Conservation (phyloP, 2,888 invertebrate species). For the Stenodema calcarata region DNA sequence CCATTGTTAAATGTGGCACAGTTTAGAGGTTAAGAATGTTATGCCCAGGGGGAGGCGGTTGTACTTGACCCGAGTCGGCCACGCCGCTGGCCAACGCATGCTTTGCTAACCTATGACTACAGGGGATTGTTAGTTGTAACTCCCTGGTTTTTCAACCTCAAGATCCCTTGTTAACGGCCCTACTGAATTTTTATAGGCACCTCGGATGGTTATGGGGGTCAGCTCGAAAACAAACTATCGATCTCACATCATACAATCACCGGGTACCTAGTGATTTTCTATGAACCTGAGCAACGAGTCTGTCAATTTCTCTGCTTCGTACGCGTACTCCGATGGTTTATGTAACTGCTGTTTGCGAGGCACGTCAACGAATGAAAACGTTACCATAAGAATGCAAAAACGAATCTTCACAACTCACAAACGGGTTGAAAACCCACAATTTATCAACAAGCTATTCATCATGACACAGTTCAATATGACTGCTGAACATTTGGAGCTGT, state of each 20-base stretch:
- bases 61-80: conserved; percentile 21
- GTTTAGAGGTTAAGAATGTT: conserved; percentile 34
- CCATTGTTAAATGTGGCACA: conserved; percentile 33
- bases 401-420: no score
- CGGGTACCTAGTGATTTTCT: not conserved
- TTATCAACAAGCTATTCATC: no score
- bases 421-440: no score
- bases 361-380: no score
- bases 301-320: no score
- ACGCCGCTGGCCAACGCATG: not conserved
- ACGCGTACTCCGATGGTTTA: no score
- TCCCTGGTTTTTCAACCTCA: not conserved
- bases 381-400: no score
- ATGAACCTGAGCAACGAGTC: not conserved
- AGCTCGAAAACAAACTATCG: not conserved
- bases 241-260: not conserved
- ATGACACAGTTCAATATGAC: no score
- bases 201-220: not conserved
- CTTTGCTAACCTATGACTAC: conserved; percentile 21
- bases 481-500: no score
- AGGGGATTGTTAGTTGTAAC: not conserved
- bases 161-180: not conserved
- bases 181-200: conserved; percentile 13
- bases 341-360: no score
- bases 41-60: conserved; percentile 25